Percentiles rank a stretch among this genome's conserved stretches.
phyloP scores from a whole-genome alignment of 2,113 vertebrate species.

The Entelurus aequoreus region DNA sequence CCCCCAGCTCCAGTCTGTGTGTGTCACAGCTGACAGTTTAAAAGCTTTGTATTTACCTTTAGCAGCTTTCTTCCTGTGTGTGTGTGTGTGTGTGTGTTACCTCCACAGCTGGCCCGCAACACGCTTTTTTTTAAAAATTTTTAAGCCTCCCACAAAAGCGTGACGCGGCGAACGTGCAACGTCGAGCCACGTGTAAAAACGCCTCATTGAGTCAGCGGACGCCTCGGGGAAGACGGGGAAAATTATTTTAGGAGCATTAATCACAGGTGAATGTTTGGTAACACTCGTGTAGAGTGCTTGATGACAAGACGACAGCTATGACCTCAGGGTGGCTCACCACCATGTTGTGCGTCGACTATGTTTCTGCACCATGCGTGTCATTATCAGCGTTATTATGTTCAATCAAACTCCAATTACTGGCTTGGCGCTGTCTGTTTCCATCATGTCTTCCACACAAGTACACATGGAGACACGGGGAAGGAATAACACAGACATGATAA shows the following conservation, averaged over 20 bases:
- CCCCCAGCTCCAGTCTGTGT: constrained; percentile 45
- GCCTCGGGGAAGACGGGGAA: constrained; percentile 35
- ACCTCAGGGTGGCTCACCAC: not conserved
- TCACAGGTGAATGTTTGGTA: constrained; percentile 34
- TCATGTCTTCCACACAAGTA: constrained; percentile 13
- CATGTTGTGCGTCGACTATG: constrained; percentile 44
- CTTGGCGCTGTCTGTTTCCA: constrained; percentile 25
- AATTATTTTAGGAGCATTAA: constrained; percentile 40
- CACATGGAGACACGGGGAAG: constrained; percentile 7
- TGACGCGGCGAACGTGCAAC: constrained; percentile 61
- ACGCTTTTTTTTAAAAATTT: constrained; percentile 41
- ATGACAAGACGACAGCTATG: constrained; percentile 28
- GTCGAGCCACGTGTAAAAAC: constrained; percentile 48
- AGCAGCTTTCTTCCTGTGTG: constrained; percentile 51
- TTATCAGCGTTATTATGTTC: constrained; percentile 53
- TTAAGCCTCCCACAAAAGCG: constrained; percentile 54
- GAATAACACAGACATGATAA: not conserved
- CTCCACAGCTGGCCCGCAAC: constrained; percentile 62
- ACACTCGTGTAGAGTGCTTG: too few relatives aligned
- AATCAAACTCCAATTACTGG: constrained; percentile 49
- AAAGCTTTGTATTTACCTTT: constrained; percentile 75
- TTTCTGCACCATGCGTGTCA: constrained; percentile 48
- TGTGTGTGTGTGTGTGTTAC: too few relatives aligned
- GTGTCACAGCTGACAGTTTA: constrained; percentile 74
- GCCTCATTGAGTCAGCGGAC: constrained; percentile 53